Evolutionary conservation across 2,113 vertebrate genomes (phyloP).

Genomic region (Myrmecobius fasciatus): DNA sequence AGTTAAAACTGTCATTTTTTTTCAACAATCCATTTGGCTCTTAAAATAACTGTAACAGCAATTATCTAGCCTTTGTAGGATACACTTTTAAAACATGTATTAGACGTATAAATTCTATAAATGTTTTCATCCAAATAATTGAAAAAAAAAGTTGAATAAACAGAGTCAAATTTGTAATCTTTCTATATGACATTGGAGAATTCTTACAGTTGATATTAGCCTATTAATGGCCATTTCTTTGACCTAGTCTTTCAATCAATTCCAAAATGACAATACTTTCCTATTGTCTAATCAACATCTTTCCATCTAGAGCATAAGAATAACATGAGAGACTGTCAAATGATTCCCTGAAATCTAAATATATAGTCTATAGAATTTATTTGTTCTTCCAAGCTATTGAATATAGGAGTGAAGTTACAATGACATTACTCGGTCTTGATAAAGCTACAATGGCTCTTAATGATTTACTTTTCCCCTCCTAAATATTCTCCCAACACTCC

Average conservation of each 20-base stretch:
- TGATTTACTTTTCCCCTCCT: not conserved
- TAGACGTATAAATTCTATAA: not conserved
- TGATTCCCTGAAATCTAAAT: not conserved
- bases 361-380: not conserved
- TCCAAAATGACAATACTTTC: not conserved
- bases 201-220: not conserved
- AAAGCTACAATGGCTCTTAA: not conserved
- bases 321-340: not conserved
- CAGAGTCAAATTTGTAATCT: not conserved
- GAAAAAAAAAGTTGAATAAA: not conserved
- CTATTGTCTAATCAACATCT: not conserved
- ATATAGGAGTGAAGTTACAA: not conserved
- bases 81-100: not conserved
- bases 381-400: not conserved
- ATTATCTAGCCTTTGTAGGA: no score
- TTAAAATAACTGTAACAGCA: not conserved
- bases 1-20: no score
- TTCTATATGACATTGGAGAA: not conserved
- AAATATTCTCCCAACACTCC: not conserved
- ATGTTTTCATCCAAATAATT: not conserved
- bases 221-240: not conserved
- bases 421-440: no score
- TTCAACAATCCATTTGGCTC: not conserved
- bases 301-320: not conserved
- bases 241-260: not conserved